Evolutionary conservation across 2,888 invertebrate species (phyloP).

Genomic region (Acrocyrtus sp.): DNA sequence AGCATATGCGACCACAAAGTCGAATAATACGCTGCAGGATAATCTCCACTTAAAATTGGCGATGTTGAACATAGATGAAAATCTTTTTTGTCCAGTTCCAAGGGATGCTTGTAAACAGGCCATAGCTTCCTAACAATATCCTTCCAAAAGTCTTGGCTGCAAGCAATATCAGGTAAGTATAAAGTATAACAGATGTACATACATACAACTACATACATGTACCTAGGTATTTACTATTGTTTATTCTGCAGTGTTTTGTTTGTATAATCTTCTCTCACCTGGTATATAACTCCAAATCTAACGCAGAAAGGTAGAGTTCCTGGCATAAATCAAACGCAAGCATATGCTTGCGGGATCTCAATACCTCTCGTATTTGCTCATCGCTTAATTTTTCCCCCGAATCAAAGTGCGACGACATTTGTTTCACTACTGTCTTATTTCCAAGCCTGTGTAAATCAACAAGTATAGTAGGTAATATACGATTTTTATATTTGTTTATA

Average conservation of each 20-base stretch:
- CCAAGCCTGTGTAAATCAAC: constrained; percentile 59
- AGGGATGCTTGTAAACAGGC: constrained; percentile 78
- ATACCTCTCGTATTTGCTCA: constrained; percentile 74
- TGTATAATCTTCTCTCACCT: constrained; percentile 67
- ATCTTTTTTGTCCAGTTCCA: constrained; percentile 81
- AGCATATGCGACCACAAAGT: constrained; percentile 88
- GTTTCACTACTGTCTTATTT: constrained; percentile 57
- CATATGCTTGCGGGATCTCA: constrained; percentile 77
- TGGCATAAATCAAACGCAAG: constrained; percentile 81
- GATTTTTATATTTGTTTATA: neutral
- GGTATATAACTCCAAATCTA: constrained; percentile 85
- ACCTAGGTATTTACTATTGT: no score
- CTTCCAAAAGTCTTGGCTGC: constrained; percentile 81
- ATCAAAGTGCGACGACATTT: constrained; percentile 72
- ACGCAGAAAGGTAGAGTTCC: constrained; percentile 81
- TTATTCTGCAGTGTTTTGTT: neutral
- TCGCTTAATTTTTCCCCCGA: constrained; percentile 78
- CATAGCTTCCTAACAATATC: constrained; percentile 81
- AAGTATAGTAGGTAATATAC: no score
- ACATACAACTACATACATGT: no score
- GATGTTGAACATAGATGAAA: constrained; percentile 87
- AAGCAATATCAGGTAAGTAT: constrained; percentile 56
- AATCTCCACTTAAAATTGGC: constrained; percentile 83
- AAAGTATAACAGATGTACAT: no score
- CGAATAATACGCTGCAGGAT: constrained; percentile 86